Evolutionary conservation across 1,140 invertebrate genomes (phyloP), one percentile per base, ranked within the genome.

Genomic region (Caenorhabditis inopinata): DNA sequence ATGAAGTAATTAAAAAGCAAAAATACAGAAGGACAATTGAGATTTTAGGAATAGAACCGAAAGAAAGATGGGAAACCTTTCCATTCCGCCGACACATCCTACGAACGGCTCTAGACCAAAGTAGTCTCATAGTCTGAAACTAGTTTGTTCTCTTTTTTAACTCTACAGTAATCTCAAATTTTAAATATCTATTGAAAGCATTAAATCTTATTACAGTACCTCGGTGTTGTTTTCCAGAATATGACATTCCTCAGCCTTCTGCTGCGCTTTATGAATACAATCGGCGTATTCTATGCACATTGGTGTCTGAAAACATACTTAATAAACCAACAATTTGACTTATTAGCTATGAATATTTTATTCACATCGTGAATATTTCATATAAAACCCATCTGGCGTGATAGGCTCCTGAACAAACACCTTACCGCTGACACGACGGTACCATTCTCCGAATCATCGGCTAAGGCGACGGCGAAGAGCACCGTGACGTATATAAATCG

Each of bases 261-360:
- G 32, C 29, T 78, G 76, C 27, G 76, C 76, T 53, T 78, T 78
- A 14, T 78, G 49, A 25, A 78, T 68, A 32, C 76, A 78, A 23
- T 78, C 76, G 7, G 76, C 76, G 46, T 78, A 78, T 62, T 78
- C 76, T 25, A 62, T 62, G 51, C 76, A 78, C 32, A 78, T 78
- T 23, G 58, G 58, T 35, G 58, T 68, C 58, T 68, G 58, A 16
- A 68, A 68, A 38, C n/a, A n/a, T n/a, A n/a, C n/a, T 29, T 21
- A 32, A 14, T 6, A 7, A 42, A 7, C 14, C 38, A 25, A 7
- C 11, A n/a, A 6, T 9, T 68, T 68, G 58, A 68, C 38, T 68
- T 29, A 68, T 68, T 42, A 42, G n/a, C n/a, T n/a, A n/a, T n/a
- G n/a, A n/a, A n/a, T n/a, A n/a, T n/a, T n/a, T n/a, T n/a, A n/a